A percentile compares a stretch with the other conserved stretches of the same genome.
Evolutionary conservation across 2,797 vertebrate species (phyloP).

Genomic region (Sylvilagus floridanus): DNA sequence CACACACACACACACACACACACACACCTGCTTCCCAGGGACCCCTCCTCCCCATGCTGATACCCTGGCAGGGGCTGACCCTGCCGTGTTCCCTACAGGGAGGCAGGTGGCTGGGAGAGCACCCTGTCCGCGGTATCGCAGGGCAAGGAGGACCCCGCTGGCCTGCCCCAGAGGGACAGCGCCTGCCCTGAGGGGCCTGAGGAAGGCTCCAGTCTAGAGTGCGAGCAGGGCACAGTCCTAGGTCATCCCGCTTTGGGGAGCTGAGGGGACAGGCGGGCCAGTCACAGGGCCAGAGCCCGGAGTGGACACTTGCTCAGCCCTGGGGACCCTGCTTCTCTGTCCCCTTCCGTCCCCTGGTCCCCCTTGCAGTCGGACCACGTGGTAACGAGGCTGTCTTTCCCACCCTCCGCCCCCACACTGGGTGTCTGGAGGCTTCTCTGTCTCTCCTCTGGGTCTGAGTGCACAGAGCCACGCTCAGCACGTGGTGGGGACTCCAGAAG

Average conservation of each 20-base stretch:
- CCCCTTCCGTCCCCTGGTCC: not conserved
- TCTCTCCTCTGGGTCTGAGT: not conserved
- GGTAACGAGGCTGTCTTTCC: accelerated
- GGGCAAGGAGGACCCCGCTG: not conserved
- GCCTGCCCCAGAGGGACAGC: not conserved
- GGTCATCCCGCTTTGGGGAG: not conserved
- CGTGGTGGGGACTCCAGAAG: not conserved
- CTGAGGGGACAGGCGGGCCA: not conserved
- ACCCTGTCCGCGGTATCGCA: accelerated
- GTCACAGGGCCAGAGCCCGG: not conserved
- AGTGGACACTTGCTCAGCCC: not conserved
- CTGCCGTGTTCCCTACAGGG: not conserved
- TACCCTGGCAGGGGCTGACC: not conserved
- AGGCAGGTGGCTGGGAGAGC: not conserved
- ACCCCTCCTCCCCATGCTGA: not conserved
- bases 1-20: not conserved
- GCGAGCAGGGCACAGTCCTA: too few relatives aligned
- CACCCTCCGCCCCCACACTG: not conserved
- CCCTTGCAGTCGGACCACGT: accelerated
- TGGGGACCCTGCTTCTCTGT: not conserved
- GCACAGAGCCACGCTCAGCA: not conserved
- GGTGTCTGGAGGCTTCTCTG: not conserved
- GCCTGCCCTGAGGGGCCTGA: not conserved
- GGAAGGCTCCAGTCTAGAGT: not conserved
- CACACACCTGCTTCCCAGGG: not conserved